Evolutionary conservation across 2,113 vertebrate species (phyloP).

Genomic region (Megaleporinus macrocephalus): DNA sequence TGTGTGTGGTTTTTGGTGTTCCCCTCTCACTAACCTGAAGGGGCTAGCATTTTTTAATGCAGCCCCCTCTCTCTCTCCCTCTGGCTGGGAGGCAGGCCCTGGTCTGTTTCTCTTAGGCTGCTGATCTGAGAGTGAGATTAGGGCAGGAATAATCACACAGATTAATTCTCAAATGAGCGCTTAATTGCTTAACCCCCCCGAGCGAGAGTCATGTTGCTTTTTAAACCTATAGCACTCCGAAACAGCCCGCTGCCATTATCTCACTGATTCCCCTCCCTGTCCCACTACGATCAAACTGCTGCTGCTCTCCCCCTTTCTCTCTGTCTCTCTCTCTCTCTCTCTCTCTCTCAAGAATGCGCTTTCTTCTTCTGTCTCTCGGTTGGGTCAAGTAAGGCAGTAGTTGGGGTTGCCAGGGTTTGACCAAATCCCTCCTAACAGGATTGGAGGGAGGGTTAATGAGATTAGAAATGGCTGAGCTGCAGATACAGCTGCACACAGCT

Average conservation of each 20-base stretch:
- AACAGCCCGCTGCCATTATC: conserved; percentile 21
- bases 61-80: neutral
- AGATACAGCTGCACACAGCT: conserved; percentile 17
- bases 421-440: conserved; percentile 43
- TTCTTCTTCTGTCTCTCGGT: conserved; percentile 9
- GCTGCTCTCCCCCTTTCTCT: neutral
- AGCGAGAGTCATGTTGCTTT: conserved; percentile 50
- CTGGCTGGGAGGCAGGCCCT: neutral
- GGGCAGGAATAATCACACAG: conserved; percentile 63
- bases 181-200: conserved; percentile 67
- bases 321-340: neutral
- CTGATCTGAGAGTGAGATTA: conserved; percentile 57
- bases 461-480: conserved; percentile 37
- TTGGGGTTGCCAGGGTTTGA: conserved; percentile 38
- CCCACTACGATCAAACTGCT: neutral
- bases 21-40: neutral
- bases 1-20: neutral
- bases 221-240: conserved; percentile 32
- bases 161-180: conserved; percentile 68
- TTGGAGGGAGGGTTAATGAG: conserved; percentile 46
- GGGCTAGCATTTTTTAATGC: conserved; percentile 3
- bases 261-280: neutral
- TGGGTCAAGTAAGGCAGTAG: conserved; percentile 27
- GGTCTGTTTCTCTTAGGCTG: conserved; percentile 20
- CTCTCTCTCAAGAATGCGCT: conserved; percentile 18